These are phyloP conservation scores for Mormyrops boulengeri DNA, from an alignment of 2,797 vertebrate genomes.

Conservation along the genomic window DNA sequence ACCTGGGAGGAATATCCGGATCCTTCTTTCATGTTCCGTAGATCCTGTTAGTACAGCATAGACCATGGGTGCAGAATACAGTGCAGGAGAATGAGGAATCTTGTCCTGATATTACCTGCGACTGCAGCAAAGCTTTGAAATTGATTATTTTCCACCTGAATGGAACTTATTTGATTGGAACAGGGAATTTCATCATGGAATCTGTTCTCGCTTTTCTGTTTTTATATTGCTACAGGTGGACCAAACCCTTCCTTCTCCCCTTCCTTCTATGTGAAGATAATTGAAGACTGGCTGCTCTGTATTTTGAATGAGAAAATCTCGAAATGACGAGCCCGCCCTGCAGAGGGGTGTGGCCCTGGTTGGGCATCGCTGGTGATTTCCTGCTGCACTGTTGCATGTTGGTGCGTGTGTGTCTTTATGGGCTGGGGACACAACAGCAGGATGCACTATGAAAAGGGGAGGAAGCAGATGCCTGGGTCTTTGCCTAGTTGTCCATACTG, in stretches of 20 bases:
- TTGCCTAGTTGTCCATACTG: neutral
- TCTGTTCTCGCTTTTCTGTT: neutral
- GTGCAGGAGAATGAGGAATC: neutral
- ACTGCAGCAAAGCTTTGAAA: neutral
- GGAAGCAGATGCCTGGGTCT: neutral
- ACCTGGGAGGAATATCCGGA: neutral
- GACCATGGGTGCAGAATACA: neutral
- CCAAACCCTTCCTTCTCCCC: neutral
- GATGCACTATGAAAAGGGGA: neutral
- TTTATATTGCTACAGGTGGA: neutral
- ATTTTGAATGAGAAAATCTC: neutral
- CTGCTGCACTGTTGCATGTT: neutral
- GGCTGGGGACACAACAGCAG: neutral
- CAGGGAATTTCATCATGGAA: neutral
- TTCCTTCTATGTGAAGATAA: neutral
- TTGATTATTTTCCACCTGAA: neutral
- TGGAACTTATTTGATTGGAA: neutral
- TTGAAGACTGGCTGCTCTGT: neutral
- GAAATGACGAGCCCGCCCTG: neutral
- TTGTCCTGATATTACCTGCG: neutral
- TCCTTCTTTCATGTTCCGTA: neutral
- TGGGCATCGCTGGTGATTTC: neutral
- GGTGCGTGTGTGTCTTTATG: neutral
- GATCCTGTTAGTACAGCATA: neutral
- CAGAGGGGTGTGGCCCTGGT: neutral